Evolutionary conservation across 1,140 invertebrate genomes (phyloP).

Genomic region (Ips typographus): DNA sequence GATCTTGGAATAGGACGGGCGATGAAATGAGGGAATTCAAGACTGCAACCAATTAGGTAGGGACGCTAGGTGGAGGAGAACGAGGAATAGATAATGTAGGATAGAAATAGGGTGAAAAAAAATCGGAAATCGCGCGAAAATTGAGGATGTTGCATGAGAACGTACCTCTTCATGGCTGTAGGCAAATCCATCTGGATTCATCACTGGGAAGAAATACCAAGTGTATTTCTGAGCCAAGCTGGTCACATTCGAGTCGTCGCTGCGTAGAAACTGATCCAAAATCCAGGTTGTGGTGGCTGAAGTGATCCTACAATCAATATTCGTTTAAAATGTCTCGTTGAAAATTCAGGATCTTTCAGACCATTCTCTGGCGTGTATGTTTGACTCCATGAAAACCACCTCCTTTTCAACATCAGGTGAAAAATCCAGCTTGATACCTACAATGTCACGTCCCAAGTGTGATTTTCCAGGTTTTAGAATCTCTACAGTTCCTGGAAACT

Average conservation of each 20-base stretch:
- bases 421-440: conserved; percentile 61
- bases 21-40: no score
- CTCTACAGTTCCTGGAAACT: conserved; percentile 56
- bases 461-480: conserved; percentile 58
- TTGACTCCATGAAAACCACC: conserved; percentile 54
- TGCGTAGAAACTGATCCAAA: conserved; percentile 62
- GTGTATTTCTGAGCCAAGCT: conserved; percentile 60
- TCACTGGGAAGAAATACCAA: conserved; percentile 70
- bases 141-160: not conserved
- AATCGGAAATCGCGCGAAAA: no score
- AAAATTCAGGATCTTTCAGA: not conserved
- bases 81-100: no score
- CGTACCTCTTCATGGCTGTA: conserved; percentile 65
- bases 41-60: no score
- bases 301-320: conserved; percentile 59
- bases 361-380: conserved; percentile 54
- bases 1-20: no score
- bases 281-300: conserved; percentile 71
- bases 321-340: no score
- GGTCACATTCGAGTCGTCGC: conserved; percentile 53
- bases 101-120: no score
- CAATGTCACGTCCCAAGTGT: conserved; percentile 63
- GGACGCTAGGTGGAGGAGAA: no score
- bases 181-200: conserved; percentile 80
- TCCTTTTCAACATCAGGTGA: conserved; percentile 47